Evolutionary conservation across 1,140 invertebrate species (phyloP).

Genomic region (Drosophila kikkawai): DNA sequence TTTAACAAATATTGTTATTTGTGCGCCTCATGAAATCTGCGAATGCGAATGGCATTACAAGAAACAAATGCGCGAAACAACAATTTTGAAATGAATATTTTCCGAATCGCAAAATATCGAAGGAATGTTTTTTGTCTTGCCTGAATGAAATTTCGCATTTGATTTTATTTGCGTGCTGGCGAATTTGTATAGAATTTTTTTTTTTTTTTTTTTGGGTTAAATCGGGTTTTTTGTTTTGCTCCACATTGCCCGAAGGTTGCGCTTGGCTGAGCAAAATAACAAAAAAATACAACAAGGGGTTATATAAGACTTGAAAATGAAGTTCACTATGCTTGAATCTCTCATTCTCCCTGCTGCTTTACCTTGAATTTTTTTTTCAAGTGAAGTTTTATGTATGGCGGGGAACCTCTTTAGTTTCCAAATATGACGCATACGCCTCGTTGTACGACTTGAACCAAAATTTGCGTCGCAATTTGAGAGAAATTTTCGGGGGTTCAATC

Average conservation of each 20-base stretch:
- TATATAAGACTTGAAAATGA: constrained; percentile 54
- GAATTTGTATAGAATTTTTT: constrained; percentile 50
- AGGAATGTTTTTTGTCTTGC: constrained; percentile 32
- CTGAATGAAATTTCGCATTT: constrained; percentile 45
- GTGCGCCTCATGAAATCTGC: constrained; percentile 56
- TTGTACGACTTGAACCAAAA: constrained; percentile 9
- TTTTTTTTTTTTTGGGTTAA: constrained; percentile 31
- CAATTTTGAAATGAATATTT: constrained; percentile 26
- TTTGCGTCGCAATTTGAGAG: constrained; percentile 57
- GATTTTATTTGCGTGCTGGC: constrained; percentile 54
- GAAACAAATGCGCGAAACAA: constrained; percentile 36
- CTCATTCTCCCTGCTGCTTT: constrained; percentile 20
- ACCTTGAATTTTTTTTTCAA: constrained; percentile 28
- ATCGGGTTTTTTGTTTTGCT: constrained; percentile 41
- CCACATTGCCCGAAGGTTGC: constrained; percentile 61
- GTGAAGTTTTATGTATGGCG: constrained; percentile 1
- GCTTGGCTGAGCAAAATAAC: constrained; percentile 42
- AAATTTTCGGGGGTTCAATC: constrained; percentile 35
- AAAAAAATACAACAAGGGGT: constrained; percentile 13
- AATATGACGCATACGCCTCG: constrained; percentile 65
- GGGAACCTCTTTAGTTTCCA: not conserved
- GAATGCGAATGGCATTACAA: constrained; percentile 45
- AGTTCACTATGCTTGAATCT: constrained; percentile 26
- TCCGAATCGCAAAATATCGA: constrained; percentile 27
- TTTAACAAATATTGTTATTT: constrained; percentile 42